These are phyloP conservation scores for Mesembrinibis cayennensis DNA, from an alignment of 2,113 vertebrate genomes.

Conservation along the genomic window DNA sequence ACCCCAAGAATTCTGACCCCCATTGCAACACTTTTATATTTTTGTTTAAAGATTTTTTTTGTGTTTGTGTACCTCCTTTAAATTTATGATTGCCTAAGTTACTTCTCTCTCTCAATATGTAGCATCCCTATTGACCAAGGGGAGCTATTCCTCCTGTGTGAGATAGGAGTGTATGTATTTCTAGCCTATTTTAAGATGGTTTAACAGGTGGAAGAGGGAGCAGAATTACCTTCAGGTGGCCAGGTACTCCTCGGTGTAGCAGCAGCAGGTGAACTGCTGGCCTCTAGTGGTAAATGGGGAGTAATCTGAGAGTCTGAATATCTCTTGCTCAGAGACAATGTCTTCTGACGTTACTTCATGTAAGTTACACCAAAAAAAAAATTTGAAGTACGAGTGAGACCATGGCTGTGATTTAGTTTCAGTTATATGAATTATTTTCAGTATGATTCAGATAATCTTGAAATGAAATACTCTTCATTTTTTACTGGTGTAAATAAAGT, in stretches of 20 bases:
- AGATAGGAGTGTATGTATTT: not conserved
- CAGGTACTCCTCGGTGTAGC: not conserved
- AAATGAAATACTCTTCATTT: not conserved
- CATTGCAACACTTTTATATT: not conserved
- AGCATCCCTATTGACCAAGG: not conserved
- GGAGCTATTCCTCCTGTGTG: not conserved
- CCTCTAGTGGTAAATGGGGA: constrained; percentile 27
- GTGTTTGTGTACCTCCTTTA: not conserved
- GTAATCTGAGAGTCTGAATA: not conserved
- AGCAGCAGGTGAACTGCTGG: constrained; percentile 16
- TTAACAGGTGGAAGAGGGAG: not conserved
- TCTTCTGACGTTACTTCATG: not conserved
- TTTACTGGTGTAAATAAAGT: not conserved
- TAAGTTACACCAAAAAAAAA: not conserved
- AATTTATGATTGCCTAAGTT: not conserved
- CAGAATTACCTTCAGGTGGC: not conserved
- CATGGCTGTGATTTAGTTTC: not conserved
- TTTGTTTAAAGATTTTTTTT: not conserved
- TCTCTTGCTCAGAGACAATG: not conserved
- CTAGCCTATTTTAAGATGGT: not conserved
- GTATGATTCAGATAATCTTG: not conserved
- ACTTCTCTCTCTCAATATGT: not conserved
- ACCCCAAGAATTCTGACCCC: too few relatives aligned
- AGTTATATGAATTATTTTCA: not conserved
- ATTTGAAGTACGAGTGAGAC: not conserved